Evolutionary conservation across 2,797 vertebrate genomes (phyloP).

Genomic region (Busarellus nigricollis): DNA sequence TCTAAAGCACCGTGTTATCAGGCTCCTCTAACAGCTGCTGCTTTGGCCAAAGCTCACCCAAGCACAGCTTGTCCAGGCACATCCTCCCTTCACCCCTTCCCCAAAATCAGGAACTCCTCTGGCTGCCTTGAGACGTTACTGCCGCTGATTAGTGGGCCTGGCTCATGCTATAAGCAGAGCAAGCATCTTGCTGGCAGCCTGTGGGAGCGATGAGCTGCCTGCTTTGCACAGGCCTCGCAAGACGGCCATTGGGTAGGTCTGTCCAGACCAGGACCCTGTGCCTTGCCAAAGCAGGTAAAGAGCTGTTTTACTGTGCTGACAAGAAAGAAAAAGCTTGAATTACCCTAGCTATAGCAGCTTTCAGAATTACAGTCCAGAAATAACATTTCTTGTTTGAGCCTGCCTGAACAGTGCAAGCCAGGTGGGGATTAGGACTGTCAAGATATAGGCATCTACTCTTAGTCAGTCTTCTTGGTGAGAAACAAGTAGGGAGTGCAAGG

Average conservation of each 20-base stretch:
- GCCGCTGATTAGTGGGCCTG: background rate
- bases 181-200: background rate
- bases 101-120: background rate
- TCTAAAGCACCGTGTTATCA: background rate
- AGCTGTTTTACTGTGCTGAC: background rate
- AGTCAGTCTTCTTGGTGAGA: background rate
- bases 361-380: background rate
- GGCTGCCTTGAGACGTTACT: accelerated
- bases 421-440: background rate
- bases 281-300: background rate
- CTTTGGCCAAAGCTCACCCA: background rate
- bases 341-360: background rate
- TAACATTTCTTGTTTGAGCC: background rate
- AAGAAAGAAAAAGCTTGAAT: background rate
- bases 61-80: background rate
- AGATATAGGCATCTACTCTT: background rate
- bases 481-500: background rate
- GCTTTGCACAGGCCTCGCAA: background rate
- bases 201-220: background rate
- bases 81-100: background rate
- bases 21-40: background rate
- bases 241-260: accelerated
- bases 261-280: background rate
- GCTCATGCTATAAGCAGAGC: no score
- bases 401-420: background rate